Evolutionary conservation across 2,797 vertebrate species (phyloP).

Genomic region (Rhinatrema bivittatum): DNA sequence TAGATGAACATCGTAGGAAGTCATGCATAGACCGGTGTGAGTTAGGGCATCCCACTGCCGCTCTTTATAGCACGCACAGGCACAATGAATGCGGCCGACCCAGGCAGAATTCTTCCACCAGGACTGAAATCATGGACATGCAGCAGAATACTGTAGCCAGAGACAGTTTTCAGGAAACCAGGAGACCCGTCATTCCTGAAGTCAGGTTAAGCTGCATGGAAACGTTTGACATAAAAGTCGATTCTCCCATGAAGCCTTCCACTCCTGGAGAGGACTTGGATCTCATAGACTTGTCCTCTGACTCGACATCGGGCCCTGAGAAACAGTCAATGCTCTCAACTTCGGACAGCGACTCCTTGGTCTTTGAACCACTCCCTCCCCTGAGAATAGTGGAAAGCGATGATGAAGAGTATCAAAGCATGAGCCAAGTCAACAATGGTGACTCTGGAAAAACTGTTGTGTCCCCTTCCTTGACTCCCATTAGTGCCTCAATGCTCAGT

Average conservation of each 20-base stretch:
- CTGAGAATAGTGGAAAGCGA: slow-evolving; percentile 94
- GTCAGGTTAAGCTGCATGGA: slow-evolving; percentile 95
- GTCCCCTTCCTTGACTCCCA: slow-evolving; percentile 56
- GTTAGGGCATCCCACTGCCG: slow-evolving; percentile 62
- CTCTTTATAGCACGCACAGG: slow-evolving; percentile 38
- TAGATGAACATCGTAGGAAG: slow-evolving; percentile 92
- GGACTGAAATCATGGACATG: slow-evolving; percentile 50
- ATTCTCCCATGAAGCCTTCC: slow-evolving; percentile 53
- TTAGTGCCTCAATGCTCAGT: slow-evolving; percentile 52
- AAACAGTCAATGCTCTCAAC: slow-evolving; percentile 86
- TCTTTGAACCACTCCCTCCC: slow-evolving; percentile 89
- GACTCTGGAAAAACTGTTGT: slow-evolving; percentile 34
- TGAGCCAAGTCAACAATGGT: slow-evolving; percentile 47
- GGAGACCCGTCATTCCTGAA: slow-evolving; percentile 86
- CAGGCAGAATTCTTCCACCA: slow-evolving; percentile 51
- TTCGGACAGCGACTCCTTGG: slow-evolving; percentile 92
- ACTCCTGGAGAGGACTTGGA: slow-evolving; percentile 78
- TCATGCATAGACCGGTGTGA: slow-evolving; percentile 94
- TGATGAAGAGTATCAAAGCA: slow-evolving; percentile 71
- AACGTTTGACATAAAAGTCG: slow-evolving; percentile 79
- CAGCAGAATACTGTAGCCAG: slow-evolving; percentile 34
- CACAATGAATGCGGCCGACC: slow-evolving; percentile 47
- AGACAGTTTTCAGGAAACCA: slow-evolving; percentile 56
- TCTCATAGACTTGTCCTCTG: slow-evolving; percentile 92
- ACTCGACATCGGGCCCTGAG: slow-evolving; percentile 88